Evolutionary conservation across 2,888 invertebrate genomes (phyloP).

Genomic region (Drosophila rellima): DNA sequence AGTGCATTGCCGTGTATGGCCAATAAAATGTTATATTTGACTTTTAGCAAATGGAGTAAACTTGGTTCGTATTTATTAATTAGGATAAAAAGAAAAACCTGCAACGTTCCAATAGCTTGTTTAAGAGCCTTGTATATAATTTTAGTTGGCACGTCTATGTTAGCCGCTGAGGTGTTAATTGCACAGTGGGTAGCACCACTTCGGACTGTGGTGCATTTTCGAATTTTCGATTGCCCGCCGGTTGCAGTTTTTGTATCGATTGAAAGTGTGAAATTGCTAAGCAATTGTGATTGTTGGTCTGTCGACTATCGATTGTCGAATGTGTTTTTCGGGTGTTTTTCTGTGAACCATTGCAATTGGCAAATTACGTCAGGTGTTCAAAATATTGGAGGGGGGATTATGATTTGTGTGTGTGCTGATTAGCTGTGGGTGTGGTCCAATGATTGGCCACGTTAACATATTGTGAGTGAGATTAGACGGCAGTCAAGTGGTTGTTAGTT

Average conservation of each 20-base stretch:
- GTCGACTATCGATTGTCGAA: slow-evolving; percentile 52
- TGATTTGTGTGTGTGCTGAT: slow-evolving; percentile 75
- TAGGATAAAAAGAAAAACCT: slow-evolving; percentile 50
- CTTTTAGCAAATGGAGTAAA: slow-evolving; percentile 56
- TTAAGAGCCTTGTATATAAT: slow-evolving; percentile 70
- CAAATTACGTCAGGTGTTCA: slow-evolving; percentile 80
- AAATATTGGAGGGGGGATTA: slow-evolving; percentile 35
- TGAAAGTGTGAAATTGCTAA: slow-evolving; percentile 81
- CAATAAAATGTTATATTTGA: slow-evolving; percentile 66
- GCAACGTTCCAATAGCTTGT: slow-evolving; percentile 55
- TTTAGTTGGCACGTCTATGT: slow-evolving; percentile 51
- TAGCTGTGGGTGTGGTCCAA: slow-evolving; percentile 74
- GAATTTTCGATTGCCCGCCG: slow-evolving; percentile 62
- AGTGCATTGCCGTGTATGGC: slow-evolving; percentile 75
- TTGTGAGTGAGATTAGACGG: slow-evolving; percentile 45
- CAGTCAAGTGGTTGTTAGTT: slow-evolving; percentile 37
- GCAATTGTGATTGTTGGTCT: slow-evolving; percentile 75
- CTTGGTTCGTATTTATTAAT: slow-evolving; percentile 72
- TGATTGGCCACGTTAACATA: slow-evolving; percentile 69
- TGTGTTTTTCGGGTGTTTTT: slow-evolving; percentile 41
- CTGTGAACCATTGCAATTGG: slow-evolving; percentile 64
- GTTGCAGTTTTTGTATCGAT: slow-evolving; percentile 64
- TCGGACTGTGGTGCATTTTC: slow-evolving; percentile 21
- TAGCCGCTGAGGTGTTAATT: slow-evolving; percentile 79
- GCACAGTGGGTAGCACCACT: slow-evolving; percentile 76